Conservation (phyloP, 2,797 vertebrate species). For the Mallotus villosus region DNA sequence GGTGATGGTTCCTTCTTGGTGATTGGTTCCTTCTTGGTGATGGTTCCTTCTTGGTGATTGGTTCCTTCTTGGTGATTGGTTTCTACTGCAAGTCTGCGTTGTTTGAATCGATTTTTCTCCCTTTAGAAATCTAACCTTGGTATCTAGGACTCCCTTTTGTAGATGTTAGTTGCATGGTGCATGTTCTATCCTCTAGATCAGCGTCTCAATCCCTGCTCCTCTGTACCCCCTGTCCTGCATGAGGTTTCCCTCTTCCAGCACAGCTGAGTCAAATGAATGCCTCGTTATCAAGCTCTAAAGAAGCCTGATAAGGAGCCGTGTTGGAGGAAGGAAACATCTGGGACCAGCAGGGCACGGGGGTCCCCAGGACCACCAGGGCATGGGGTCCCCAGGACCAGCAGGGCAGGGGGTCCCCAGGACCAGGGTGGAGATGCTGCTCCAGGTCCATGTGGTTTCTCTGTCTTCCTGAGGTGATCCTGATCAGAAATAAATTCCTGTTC, state of each 20-base stretch:
- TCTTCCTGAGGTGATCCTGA: neutral
- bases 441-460: neutral
- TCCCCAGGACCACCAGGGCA: too few species aligned
- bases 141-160: conserved; percentile 42
- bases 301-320: too few species aligned
- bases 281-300: too few species aligned
- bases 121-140: conserved; percentile 29
- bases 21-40: conserved; percentile 27
- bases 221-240: too few species aligned
- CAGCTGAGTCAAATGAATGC: too few species aligned
- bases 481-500: neutral
- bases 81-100: neutral
- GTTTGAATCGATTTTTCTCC: conserved; percentile 29
- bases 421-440: too few species aligned
- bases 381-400: too few species aligned
- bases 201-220: neutral
- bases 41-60: conserved; percentile 51
- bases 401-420: too few species aligned
- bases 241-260: too few species aligned
- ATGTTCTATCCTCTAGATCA: conserved; percentile 38
- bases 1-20: conserved; percentile 47
- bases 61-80: conserved; percentile 10
- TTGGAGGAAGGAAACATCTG: too few species aligned
- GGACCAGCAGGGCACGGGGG: too few species aligned
- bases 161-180: conserved; percentile 54